Evolutionary conservation across 2,888 invertebrate genomes (phyloP), one percentile per base, ranked within the genome.

Genomic region (Ormyrus thymus): DNA sequence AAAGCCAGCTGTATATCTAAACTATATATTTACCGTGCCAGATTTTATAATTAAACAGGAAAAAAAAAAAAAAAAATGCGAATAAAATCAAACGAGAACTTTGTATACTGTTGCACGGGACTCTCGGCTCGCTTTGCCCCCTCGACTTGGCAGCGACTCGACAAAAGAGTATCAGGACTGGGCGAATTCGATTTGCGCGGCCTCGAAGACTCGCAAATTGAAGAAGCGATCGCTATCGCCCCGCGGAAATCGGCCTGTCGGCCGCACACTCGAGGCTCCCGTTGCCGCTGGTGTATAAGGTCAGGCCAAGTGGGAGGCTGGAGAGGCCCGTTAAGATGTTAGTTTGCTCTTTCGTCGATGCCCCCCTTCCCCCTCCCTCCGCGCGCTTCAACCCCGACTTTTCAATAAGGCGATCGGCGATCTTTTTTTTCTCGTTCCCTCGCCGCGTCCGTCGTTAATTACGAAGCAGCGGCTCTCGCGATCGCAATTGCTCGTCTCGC

Each of bases 401-500:
- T 29, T 29, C 29, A 29, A 29, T 29, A 29, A 29, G 29, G 29
- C 29, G 29, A 29, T 29, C 29, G 29, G 29, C 29, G 29, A 29
- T 3, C 3, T 29, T 29, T 29, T 29, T 29, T 29, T 29, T 29
- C n/a, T n/a, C n/a, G n/a, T n/a, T 29, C 29, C 29, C 29, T 1
- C 29, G 1, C 29, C 29, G 1, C 29, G 29, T 29, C 3, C 29
- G 29, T 53, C 51, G 53, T 53, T 53, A 66, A 11, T 66, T 66
- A 55, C 53, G 8, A 48, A 51, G 65, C 29, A 29, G 29, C 51
- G 15, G 45, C 66, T 66, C 13, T 51, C 43, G 7, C 7, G 10
- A 15, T 58, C 58, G 65, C 65, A 29, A 65, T 65, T 51, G 51
- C 51, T 50, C 51, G 29, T 65, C 11, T 29, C 11, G 6, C 29